Evolutionary conservation across 2,888 invertebrate species (phyloP).

Genomic region (Orthonevra nobilis): DNA sequence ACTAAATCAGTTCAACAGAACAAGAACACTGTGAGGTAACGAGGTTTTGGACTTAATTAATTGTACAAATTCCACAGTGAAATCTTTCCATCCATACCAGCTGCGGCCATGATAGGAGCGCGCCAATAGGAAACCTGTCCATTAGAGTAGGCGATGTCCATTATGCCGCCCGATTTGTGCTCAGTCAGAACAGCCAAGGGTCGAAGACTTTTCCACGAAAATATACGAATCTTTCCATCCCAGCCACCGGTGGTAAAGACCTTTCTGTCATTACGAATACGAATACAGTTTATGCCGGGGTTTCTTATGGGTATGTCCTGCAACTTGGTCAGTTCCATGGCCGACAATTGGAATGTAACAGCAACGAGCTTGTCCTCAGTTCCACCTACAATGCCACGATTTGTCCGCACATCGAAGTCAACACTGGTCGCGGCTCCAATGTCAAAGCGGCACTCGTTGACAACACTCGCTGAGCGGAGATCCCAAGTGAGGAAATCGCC

Average conservation of each 20-base stretch:
- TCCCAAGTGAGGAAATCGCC: slow-evolving; percentile 88
- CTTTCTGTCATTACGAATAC: slow-evolving; percentile 85
- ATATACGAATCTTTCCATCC: slow-evolving; percentile 88
- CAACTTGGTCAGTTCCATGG: slow-evolving; percentile 82
- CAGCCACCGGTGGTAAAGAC: slow-evolving; percentile 88
- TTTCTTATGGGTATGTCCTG: slow-evolving; percentile 86
- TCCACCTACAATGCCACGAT: slow-evolving; percentile 85
- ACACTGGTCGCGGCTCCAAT: slow-evolving; percentile 85
- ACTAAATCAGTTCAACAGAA: slow-evolving; percentile 22
- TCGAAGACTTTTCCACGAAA: slow-evolving; percentile 88
- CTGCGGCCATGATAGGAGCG: slow-evolving; percentile 89
- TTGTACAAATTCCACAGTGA: slow-evolving; percentile 91
- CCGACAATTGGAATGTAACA: slow-evolving; percentile 77
- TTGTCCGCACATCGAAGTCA: slow-evolving; percentile 85
- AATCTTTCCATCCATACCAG: slow-evolving; percentile 87
- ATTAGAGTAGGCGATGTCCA: slow-evolving; percentile 87
- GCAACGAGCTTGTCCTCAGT: slow-evolving; percentile 76
- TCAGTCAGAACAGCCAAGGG: slow-evolving; percentile 87
- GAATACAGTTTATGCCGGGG: slow-evolving; percentile 86
- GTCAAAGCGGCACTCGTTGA: slow-evolving; percentile 79
- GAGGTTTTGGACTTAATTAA: slow-evolving; percentile 75
- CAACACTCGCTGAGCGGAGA: slow-evolving; percentile 81
- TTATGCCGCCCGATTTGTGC: slow-evolving; percentile 86
- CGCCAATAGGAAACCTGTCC: slow-evolving; percentile 85
- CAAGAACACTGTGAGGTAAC: slow-evolving; percentile 14